Base-by-base conservation (phyloP, 2,797 vertebrate species). In the Antrozous pallidus region DNA sequence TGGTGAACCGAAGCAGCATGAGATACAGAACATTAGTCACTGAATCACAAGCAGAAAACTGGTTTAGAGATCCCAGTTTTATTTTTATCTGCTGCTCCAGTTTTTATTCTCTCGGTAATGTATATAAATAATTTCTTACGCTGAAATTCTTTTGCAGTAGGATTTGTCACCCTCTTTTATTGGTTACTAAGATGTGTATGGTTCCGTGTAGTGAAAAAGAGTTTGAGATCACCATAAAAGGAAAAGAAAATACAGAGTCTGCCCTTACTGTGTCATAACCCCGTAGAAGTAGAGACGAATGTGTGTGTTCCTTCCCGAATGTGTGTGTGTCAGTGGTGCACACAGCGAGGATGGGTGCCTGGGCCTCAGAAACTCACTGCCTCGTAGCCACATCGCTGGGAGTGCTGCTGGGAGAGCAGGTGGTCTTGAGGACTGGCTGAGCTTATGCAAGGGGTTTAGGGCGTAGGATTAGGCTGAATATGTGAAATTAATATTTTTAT, bases 321-420 rank as follows among this genome's bases (percentile, higher is more conserved):
- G 26, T 3, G 6, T 12, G 45, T 12, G 28, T 20, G 13, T 54
- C 33, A 28, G 2, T 2, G 3, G 33, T 31, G 8, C 18, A 1
- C 56, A 51, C 1, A 8, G 16, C 3, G 2, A 8, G 40, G 58
- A 8, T 14, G 31, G n/a, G 18, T 38, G 13, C 1, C 18, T 8
- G 3, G 8, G 33, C 54, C 22, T 6, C 3, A 42, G 40, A 5
- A 61, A 33, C 2, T 28, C 8, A 56, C 24, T 28, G 0, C 45
- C 31, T n/a, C 13, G 0, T 16, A 4, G 8, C 14, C 36, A 61
- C 16, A 0, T 10, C 47, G 20, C 65, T 49, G 0, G 17, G 67
- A 13, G 38, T 4, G 8, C n/a, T 33, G 40, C 56, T 63, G 33
- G 58, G 49, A 45, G 8, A 65, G 13, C 79, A 33, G 6, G 42